Evolutionary conservation across 2,888 invertebrate genomes (phyloP).

Genomic region (Ophioninae sp.): DNA sequence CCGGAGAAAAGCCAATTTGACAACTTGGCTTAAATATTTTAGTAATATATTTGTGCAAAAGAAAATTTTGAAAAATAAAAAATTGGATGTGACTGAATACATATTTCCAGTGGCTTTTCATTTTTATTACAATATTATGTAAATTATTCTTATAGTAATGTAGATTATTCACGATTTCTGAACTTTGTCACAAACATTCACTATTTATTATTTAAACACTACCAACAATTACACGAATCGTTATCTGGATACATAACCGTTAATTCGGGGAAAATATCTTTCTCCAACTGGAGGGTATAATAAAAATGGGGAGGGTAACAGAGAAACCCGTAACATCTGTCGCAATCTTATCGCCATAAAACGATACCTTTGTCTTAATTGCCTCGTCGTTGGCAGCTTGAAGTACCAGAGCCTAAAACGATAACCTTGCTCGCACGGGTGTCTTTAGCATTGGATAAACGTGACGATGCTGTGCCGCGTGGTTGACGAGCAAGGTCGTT

Average conservation of each 20-base stretch:
- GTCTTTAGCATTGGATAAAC: constrained; percentile 15
- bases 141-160: no score
- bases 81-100: no score
- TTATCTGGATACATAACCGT: no score
- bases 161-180: no score
- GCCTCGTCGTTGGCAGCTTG: background rate
- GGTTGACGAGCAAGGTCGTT: constrained; percentile 16
- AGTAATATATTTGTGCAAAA: no score
- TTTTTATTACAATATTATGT: no score
- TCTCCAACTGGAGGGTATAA: background rate
- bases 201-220: background rate
- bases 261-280: no score
- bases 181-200: no score
- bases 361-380: background rate
- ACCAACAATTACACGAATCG: background rate
- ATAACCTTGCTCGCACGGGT: constrained; percentile 16
- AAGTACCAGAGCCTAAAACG: constrained; percentile 19
- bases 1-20: no score
- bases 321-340: background rate
- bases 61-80: no score
- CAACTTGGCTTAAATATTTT: no score
- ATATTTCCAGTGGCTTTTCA: no score
- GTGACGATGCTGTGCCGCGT: constrained; percentile 12
- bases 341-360: constrained; percentile 1
- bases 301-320: background rate